Conservation (phyloP, 2,113 vertebrate genomes). For the Rhombomys opimus region DNA sequence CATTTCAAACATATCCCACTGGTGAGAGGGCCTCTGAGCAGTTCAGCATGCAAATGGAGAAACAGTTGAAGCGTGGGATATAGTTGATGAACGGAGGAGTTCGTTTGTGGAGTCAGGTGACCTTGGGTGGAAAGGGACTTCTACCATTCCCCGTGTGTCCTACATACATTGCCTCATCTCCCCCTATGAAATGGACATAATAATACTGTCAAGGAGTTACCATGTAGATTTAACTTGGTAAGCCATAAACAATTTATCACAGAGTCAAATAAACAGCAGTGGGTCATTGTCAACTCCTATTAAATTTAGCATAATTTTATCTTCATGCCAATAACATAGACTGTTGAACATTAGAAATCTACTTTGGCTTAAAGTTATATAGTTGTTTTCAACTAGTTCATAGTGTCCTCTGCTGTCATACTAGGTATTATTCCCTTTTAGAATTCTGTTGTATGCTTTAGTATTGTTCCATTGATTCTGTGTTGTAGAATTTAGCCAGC, state of each 20-base stretch:
- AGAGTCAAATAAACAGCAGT: conserved; percentile 3
- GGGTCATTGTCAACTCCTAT: conserved; percentile 48
- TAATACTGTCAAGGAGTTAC: neutral
- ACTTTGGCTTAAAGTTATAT: conserved; percentile 4
- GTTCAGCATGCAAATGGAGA: neutral
- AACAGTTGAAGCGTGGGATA: neutral
- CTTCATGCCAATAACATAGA: conserved; percentile 34
- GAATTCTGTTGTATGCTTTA: neutral
- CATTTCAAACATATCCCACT: neutral
- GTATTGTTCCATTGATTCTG: neutral
- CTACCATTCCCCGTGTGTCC: neutral
- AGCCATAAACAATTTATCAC: conserved; percentile 48
- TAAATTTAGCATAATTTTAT: conserved; percentile 61
- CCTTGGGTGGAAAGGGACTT: neutral
- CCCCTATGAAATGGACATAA: conserved; percentile 7
- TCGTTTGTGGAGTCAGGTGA: neutral
- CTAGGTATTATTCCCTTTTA: neutral
- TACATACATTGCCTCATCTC: neutral
- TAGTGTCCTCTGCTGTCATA: neutral
- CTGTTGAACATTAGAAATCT: neutral
- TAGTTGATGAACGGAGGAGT: neutral
- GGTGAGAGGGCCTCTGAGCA: neutral
- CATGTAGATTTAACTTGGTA: conserved; percentile 48
- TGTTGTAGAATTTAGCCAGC: neutral
- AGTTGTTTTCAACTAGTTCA: conserved; percentile 13